Base-by-base conservation (phyloP, 2,797 vertebrate species). In the Spheniscus humboldti region DNA sequence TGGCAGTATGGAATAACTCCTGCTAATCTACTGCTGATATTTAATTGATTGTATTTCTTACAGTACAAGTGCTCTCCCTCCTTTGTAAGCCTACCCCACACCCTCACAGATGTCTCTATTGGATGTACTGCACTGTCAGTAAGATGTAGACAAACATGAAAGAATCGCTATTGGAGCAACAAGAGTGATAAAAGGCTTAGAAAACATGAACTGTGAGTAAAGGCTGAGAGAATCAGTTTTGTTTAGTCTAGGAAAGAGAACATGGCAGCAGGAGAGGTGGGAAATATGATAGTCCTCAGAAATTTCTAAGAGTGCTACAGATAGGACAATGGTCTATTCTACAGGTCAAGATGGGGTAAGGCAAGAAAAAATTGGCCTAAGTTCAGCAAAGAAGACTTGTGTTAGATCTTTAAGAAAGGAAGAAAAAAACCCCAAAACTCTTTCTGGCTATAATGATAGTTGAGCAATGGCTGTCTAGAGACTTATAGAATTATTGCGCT, bases 221-320 rank as follows among this genome's bases (percentile, higher is more conserved):
- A 80, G 31, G 20, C 43, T 86, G 53, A 86, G 37, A 57, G 73
- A 80, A 45, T 20, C 1, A 2, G 17, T 53, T 94, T 90, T 94
- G 73, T 95, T 96, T 96, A 95, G 91, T 94, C 94, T 96, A 83
- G 73, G 45, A 75, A 92, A 74, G 43, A 87, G 48, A 90, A 81
- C 7, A 56, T 63, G 86, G 56, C 75, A 89, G 78, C 37, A 92
- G 18, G 24, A 80, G 72, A 78, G 11, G 39, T 74, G 39, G 22
- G 53, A 91, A 94, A 83, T 57, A 39, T 0, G 10, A 64, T n/a
- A 74, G 33, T 55, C 28, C 28, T 90, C 35, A 41, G 56, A 74
- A 14, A 24, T 78, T 89, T 92, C 66, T 62, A 62, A 71, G n/a
- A 24, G 39, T 71, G 35, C 95, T 79, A 52, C 18, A 75, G 39